Base-by-base conservation (phyloP, 2,888 invertebrate species). In the Tachina grossa region DNA sequence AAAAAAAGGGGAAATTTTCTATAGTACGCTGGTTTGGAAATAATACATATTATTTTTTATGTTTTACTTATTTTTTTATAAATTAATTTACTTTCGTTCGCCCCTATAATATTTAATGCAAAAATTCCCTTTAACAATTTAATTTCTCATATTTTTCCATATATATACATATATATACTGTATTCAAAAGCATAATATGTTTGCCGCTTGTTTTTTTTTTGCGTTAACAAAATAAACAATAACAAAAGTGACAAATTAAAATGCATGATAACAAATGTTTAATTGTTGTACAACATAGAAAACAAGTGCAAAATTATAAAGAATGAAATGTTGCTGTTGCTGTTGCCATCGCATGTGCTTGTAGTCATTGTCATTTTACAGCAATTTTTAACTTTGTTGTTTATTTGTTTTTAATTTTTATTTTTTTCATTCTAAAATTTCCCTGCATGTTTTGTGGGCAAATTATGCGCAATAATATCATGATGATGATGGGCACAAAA, bases 241-340 rank as follows among this genome's bases (percentile, higher is more conserved):
- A 66, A 75, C 14, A 63, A 59, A 75, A 65, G 80, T 76, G 81
- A 68, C 81, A 82, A 83, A 84, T 78, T 87, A 84, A 79, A 82
- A 68, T 68, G 53, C 57, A 59, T 76, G 71, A 61, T n/a, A 61
- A 61, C 59, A 59, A 77, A 43, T 66, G 14, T 69, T 59, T 84
- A 68, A 63, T 51, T 75, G 80, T 69, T 81, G 53, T 11, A 66
- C 31, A 75, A 53, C 45, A 72, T n/a, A n/a, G 19, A 79, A 61
- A 71, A 39, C 11, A 55, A 4, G 63, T 31, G 45, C 31, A 63
- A 71, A 79, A 71, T 63, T 63, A 69, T 16, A 78, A 71, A 63
- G 19, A 71, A 63, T 68, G 39, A 19, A 47, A 65, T 53, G 51
- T 61, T 71, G 63, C 16, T 66, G 53, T 16, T 53, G 59, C 39